Conservation (phyloP, 2,113 vertebrate species). For the Notarius quadriscutis region DNA sequence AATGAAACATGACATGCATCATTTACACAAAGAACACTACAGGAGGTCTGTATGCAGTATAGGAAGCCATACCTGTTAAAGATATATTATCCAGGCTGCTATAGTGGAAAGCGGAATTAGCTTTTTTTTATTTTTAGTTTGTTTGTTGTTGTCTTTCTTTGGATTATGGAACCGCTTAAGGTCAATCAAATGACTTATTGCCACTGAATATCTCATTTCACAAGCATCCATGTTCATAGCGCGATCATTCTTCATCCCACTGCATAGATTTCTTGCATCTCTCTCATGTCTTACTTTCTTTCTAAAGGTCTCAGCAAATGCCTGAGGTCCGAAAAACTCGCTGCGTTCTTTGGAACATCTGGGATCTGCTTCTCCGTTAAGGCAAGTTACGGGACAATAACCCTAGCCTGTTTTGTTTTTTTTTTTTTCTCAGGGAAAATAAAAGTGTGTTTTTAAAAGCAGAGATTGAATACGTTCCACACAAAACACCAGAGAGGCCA, state of each 20-base stretch:
- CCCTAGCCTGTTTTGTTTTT: slow-evolving; percentile 40
- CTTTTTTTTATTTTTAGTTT: background rate
- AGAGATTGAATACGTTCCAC: slow-evolving; percentile 66
- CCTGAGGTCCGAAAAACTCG: slow-evolving; percentile 50
- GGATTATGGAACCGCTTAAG: slow-evolving; percentile 27
- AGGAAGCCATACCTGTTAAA: slow-evolving; percentile 44
- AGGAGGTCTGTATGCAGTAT: slow-evolving; percentile 1
- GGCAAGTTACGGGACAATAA: slow-evolving; percentile 60
- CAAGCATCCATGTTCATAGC: slow-evolving; percentile 24
- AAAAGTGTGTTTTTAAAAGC: slow-evolving; percentile 53
- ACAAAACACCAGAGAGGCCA: slow-evolving; percentile 65
- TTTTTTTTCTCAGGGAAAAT: slow-evolving; percentile 43
- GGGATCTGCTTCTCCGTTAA: slow-evolving; percentile 58
- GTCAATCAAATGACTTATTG: slow-evolving; percentile 39
- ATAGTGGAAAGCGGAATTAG: background rate
- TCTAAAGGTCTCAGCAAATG: slow-evolving; percentile 47
- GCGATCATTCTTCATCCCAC: slow-evolving; percentile 35
- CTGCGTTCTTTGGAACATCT: slow-evolving; percentile 54
- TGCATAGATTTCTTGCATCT: slow-evolving; percentile 38
- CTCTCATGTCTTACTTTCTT: slow-evolving; percentile 43
- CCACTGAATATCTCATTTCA: slow-evolving; percentile 34
- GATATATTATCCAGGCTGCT: slow-evolving; percentile 12
- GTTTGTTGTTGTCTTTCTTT: slow-evolving; percentile 9
- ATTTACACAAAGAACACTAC: background rate
- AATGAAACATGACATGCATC: background rate